Evolutionary conservation across 1,140 invertebrate genomes (phyloP).

Genomic region (Pseudomyrmex sp.): DNA sequence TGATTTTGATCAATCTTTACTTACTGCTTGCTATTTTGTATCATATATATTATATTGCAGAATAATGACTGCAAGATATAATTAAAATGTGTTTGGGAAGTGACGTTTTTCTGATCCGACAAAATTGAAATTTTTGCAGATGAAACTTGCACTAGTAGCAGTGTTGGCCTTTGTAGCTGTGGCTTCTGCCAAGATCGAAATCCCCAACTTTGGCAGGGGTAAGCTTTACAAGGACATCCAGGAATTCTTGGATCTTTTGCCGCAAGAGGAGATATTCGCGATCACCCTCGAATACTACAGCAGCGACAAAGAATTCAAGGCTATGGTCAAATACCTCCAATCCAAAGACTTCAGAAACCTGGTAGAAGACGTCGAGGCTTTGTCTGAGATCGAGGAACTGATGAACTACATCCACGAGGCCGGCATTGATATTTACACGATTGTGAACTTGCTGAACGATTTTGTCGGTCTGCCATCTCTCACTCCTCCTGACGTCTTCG

Average conservation of each 20-base stretch:
- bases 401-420: constrained; percentile 62
- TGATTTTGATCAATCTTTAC: neutral
- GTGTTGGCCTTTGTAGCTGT: constrained; percentile 48
- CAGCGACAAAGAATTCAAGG: constrained; percentile 56
- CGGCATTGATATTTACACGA: constrained; percentile 68
- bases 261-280: neutral
- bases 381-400: constrained; percentile 54
- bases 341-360: constrained; percentile 23
- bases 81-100: neutral
- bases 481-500: neutral
- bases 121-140: constrained; percentile 44
- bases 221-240: constrained; percentile 50
- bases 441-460: constrained; percentile 49
- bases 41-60: no score
- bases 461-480: constrained; percentile 19
- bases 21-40: neutral
- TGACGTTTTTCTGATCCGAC: neutral
- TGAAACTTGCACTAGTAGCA: constrained; percentile 52
- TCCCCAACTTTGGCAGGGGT: constrained; percentile 56
- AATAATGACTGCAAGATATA: neutral
- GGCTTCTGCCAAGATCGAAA: neutral
- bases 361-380: constrained; percentile 42
- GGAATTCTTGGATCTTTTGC: constrained; percentile 29
- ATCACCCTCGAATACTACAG: constrained; percentile 29
- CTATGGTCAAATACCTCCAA: constrained; percentile 10